Evolutionary conservation across 2,113 vertebrate species (phyloP).

Genomic region (Camelus bactrianus): DNA sequence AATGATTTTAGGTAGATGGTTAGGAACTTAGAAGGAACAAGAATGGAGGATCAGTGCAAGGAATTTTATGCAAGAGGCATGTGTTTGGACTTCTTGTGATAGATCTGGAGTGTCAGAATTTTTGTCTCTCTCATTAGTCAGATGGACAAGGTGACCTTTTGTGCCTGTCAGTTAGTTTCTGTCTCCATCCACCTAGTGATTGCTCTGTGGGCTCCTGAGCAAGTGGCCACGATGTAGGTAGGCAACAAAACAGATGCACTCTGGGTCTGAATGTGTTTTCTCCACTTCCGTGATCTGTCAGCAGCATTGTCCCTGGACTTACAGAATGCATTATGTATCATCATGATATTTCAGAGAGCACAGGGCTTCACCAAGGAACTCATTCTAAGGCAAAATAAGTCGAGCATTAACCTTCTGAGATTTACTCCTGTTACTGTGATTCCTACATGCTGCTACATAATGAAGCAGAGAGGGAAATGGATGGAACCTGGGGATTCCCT

Average conservation of each 20-base stretch:
- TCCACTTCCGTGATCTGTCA: not conserved
- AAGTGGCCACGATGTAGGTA: not conserved
- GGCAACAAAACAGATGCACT: too few species aligned
- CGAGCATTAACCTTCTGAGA: not conserved
- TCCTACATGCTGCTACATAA: not conserved
- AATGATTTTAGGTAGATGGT: not conserved
- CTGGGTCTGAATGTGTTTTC: too few species aligned
- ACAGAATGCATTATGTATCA: not conserved
- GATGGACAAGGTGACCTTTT: not conserved
- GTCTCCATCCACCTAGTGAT: not conserved
- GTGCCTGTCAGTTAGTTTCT: not conserved
- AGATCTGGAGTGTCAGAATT: too few species aligned
- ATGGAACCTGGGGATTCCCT: not conserved
- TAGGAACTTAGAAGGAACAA: not conserved
- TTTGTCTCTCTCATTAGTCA: not conserved
- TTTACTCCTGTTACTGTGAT: not conserved
- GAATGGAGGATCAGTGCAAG: not conserved
- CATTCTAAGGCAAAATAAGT: not conserved
- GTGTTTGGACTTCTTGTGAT: too few species aligned
- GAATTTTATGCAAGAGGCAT: not conserved
- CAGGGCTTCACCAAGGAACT: not conserved
- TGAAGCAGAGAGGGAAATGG: not conserved
- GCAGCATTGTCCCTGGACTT: rapidly evolving
- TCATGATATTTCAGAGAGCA: not conserved
- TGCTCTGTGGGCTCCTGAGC: not conserved